These are phyloP conservation scores for Melanerpes aurifrons DNA, from an alignment of 2,113 vertebrate genomes.

Conservation along the genomic window DNA sequence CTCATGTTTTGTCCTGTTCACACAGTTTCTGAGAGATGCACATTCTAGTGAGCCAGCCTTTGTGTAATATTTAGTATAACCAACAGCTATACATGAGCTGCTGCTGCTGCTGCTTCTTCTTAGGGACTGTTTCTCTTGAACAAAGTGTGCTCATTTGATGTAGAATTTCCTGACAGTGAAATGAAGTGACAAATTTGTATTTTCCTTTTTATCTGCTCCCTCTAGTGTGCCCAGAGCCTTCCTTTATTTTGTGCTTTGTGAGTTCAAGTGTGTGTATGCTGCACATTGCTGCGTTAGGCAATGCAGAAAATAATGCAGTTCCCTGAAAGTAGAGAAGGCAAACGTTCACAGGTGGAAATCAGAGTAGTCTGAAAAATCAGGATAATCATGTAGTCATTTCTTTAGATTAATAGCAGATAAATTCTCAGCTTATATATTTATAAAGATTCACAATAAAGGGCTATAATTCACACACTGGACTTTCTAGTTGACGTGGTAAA, in stretches of 20 bases:
- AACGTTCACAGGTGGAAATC: neutral
- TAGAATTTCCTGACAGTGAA: neutral
- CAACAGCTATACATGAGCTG: neutral
- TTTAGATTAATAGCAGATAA: neutral
- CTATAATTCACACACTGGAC: neutral
- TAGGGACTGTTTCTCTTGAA: neutral
- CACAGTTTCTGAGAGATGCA: neutral
- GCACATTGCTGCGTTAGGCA: accelerated
- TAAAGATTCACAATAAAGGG: neutral
- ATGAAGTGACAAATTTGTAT: neutral
- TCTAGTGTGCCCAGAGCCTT: neutral
- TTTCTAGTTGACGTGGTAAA: slow-evolving; percentile 37
- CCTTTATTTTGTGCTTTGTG: neutral
- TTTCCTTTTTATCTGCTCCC: neutral
- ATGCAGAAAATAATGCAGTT: neutral
- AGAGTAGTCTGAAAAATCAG: neutral
- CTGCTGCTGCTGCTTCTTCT: neutral
- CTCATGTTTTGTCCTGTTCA: neutral
- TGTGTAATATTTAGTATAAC: neutral
- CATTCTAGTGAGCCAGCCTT: neutral
- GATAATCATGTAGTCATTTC: neutral
- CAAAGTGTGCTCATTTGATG: neutral
- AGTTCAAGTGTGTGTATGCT: neutral
- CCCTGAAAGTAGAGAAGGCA: neutral
- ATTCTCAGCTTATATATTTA: neutral